phyloP scores from a whole-genome alignment of 1,140 invertebrate species.

The Drosophila kikkawai region DNA sequence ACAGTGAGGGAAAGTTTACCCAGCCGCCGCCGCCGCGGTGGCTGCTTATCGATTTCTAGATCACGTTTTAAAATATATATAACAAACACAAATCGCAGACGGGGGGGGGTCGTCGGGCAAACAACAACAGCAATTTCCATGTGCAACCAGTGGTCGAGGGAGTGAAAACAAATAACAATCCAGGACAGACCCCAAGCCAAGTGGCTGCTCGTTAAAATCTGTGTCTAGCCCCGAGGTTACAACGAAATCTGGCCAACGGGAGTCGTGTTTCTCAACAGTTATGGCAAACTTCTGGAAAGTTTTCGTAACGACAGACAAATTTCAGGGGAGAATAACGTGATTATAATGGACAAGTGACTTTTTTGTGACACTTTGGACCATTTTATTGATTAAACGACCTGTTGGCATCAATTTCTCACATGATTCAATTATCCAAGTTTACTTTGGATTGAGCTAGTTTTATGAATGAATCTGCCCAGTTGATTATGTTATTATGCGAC shows the following conservation, averaged over 20 bases:
- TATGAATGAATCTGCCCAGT: not conserved
- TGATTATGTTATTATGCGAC: not conserved
- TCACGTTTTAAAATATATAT: conserved; percentile 61
- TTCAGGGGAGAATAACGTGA: not conserved
- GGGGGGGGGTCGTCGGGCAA: conserved; percentile 7
- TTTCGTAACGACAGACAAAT: conserved; percentile 23
- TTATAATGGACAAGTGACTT: conserved; percentile 8
- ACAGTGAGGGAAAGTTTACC: conserved; percentile 44
- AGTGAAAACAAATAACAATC: conserved; percentile 5
- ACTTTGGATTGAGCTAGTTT: conserved; percentile 4
- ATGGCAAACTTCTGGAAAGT: conserved; percentile 22
- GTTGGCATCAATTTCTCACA: conserved; percentile 7
- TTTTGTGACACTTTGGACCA: conserved; percentile 8
- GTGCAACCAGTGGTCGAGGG: conserved; percentile 37
- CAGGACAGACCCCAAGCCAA: conserved; percentile 4
- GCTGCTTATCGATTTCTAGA: conserved; percentile 73
- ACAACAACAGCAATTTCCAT: conserved; percentile 34
- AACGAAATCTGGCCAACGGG: conserved; percentile 15
- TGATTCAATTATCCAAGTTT: conserved; percentile 14
- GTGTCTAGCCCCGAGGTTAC: conserved; percentile 24
- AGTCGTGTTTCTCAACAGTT: conserved; percentile 8
- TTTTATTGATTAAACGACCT: conserved; percentile 17
- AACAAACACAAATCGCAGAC: conserved; percentile 54
- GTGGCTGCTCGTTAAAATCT: conserved; percentile 37
- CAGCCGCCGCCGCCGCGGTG: conserved; percentile 19